Conservation (phyloP, 2,797 vertebrate genomes). For the Phrynocephalus forsythii region DNA sequence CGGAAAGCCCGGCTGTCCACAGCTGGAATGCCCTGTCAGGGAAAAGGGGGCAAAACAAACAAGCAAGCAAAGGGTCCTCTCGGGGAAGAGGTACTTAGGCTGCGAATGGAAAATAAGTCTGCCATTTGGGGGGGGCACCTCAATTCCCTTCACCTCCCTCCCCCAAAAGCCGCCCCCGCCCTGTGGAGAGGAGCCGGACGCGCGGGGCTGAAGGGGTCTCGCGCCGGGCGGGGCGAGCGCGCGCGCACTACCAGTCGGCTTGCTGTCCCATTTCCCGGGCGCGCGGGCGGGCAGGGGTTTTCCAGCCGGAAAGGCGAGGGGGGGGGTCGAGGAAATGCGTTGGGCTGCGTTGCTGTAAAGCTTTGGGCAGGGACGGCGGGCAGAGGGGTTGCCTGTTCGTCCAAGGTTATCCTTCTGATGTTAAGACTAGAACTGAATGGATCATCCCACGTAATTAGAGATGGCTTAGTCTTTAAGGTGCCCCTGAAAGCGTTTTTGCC, state of each 20-base stretch:
- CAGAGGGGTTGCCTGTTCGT: neutral
- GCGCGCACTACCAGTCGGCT: too few relatives aligned
- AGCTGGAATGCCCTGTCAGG: neutral
- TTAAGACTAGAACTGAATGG: neutral
- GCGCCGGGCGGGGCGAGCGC: too few relatives aligned
- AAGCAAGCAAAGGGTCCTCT: neutral
- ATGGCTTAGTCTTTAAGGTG: neutral
- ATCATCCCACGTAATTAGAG: neutral
- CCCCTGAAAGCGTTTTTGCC: neutral
- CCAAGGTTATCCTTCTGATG: neutral
- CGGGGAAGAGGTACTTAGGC: neutral
- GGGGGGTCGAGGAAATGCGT: neutral
- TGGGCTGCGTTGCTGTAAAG: neutral
- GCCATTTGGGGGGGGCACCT: neutral
- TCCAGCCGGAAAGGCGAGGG: too few relatives aligned
- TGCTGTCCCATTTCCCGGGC: too few relatives aligned
- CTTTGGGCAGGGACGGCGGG: neutral
- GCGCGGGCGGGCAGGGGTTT: too few relatives aligned
- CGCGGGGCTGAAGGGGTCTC: too few relatives aligned
- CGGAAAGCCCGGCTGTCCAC: neutral
- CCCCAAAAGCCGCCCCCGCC: too few relatives aligned
- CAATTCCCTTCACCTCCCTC: accelerated
- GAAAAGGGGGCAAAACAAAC: neutral
- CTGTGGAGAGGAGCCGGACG: too few relatives aligned
- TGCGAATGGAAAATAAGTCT: too few relatives aligned